Percentiles rank a stretch among this genome's conserved stretches.
These are phyloP conservation scores for Minunthozetes semirufus DNA, from an alignment of 2,888 invertebrate species.

Conservation along the genomic window DNA sequence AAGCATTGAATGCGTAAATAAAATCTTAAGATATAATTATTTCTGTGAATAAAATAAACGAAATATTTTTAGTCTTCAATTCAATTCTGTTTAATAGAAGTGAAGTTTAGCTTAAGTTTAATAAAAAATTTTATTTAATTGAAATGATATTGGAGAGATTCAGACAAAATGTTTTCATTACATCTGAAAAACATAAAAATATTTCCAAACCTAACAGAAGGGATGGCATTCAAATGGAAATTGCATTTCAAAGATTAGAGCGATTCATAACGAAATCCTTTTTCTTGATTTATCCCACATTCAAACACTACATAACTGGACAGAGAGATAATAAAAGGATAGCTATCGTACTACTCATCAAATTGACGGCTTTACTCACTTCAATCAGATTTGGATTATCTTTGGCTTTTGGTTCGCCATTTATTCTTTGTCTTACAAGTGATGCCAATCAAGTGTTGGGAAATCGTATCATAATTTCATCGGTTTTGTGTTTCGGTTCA, in stretches of 20 bases:
- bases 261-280: background rate
- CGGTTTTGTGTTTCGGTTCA: background rate
- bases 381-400: background rate
- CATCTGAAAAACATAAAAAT: too few relatives aligned
- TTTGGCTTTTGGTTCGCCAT: background rate
- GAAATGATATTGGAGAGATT: too few relatives aligned
- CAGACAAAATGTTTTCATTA: too few relatives aligned
- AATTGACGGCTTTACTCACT: background rate
- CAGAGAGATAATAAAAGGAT: background rate
- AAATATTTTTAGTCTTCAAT: too few relatives aligned
- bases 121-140: too few relatives aligned
- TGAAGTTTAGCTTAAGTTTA: too few relatives aligned
- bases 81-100: too few relatives aligned
- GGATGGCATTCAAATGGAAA: too few relatives aligned
- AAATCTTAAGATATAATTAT: too few relatives aligned
- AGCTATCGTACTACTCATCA: background rate
- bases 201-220: too few relatives aligned
- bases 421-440: background rate
- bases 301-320: background rate
- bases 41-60: too few relatives aligned
- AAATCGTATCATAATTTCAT: background rate
- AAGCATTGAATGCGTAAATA: too few relatives aligned
- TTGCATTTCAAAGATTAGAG: background rate
- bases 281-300: background rate
- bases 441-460: conserved; percentile 1